Percentiles rank a stretch among this genome's conserved stretches.
phyloP scores from a whole-genome alignment of 2,113 vertebrate species.

The Smithornis capensis region DNA sequence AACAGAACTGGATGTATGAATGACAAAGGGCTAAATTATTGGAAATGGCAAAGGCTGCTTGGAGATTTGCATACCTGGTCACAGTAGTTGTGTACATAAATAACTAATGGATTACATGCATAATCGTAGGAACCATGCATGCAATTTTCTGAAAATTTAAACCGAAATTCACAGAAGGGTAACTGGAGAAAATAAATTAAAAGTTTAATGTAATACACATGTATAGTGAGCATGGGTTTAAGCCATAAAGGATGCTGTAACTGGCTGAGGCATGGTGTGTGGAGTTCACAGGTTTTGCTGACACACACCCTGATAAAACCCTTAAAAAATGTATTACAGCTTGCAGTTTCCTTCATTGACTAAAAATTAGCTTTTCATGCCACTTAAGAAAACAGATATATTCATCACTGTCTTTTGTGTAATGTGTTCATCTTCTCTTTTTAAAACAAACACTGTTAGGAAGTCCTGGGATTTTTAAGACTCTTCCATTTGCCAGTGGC shows the following conservation, averaged over 20 bases:
- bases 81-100: not conserved
- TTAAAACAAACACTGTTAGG: not conserved
- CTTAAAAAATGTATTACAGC: not conserved
- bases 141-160: conserved; percentile 13
- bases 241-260: not conserved
- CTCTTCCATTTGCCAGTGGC: not conserved
- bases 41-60: not conserved
- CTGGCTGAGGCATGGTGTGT: not conserved
- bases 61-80: conserved; percentile 52
- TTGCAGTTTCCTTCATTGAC: not conserved
- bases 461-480: not conserved
- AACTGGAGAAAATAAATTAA: not conserved
- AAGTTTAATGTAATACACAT: not conserved
- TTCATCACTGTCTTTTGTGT: not conserved
- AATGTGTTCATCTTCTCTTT: not conserved
- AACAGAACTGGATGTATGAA: not conserved
- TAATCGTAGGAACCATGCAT: not conserved
- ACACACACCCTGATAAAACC: not conserved
- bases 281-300: not conserved
- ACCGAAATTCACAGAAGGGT: not conserved
- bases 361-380: not conserved
- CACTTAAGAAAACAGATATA: not conserved
- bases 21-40: not conserved
- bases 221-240: not conserved
- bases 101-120: conserved; percentile 48